Percentiles rank a stretch among this genome's conserved stretches.
phyloP scores from a whole-genome alignment of 2,113 vertebrate genomes.

The Phalacrocorax aristotelis region DNA sequence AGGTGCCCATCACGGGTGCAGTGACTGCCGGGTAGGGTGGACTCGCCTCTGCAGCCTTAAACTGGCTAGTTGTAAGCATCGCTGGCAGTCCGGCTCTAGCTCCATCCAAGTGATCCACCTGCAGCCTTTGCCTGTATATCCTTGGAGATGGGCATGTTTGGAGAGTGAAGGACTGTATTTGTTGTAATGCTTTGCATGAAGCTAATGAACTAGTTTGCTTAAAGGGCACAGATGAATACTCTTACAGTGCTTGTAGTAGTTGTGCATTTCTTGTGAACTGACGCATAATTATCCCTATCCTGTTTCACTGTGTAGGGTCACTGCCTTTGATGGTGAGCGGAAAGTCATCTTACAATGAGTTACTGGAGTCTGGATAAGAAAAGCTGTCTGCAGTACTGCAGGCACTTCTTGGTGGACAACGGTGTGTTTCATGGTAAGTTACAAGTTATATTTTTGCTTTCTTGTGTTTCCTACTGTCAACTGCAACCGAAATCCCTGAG shows the following conservation, averaged over 20 bases:
- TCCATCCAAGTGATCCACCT: rapidly evolving
- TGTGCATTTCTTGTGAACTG: neutral
- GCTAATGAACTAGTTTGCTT: rapidly evolving
- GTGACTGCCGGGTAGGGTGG: rapidly evolving
- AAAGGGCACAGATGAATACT: neutral
- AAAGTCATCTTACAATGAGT: conserved; percentile 76
- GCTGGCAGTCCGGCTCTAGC: rapidly evolving
- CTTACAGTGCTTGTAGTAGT: neutral
- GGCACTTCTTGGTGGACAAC: conserved; percentile 94
- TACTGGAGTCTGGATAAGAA: conserved; percentile 81
- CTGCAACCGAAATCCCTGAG: neutral
- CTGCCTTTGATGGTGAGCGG: conserved; percentile 66
- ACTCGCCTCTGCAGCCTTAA: neutral
- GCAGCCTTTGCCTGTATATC: neutral
- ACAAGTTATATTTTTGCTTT: rapidly evolving
- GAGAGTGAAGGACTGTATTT: rapidly evolving
- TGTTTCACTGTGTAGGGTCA: conserved; percentile 30
- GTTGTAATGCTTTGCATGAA: neutral
- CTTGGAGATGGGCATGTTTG: neutral
- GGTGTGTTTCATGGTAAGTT: conserved; percentile 88
- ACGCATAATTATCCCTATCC: neutral
- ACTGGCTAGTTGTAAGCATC: no score
- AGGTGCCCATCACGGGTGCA: rapidly evolving
- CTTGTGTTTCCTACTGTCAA: rapidly evolving
- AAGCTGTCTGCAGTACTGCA: conserved; percentile 83